Conservation (phyloP, 2,113 vertebrate species). For the Hippoglossus stenolepis region DNA sequence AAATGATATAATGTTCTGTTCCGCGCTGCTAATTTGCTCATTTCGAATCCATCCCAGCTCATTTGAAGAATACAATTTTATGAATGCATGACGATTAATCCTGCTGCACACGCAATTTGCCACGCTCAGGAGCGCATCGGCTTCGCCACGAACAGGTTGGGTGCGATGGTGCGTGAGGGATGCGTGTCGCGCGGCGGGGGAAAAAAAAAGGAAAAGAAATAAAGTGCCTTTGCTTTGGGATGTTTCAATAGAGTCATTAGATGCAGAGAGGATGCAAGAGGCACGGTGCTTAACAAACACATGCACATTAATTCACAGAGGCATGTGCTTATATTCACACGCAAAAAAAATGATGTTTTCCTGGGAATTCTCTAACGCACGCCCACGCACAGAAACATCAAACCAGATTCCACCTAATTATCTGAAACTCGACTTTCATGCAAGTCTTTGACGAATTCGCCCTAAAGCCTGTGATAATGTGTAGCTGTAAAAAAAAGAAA, state of each 20-base stretch:
- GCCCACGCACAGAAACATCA: constrained; percentile 35
- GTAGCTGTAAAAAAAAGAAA: constrained; percentile 14
- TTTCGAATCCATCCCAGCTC: constrained; percentile 46
- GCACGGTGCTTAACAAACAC: constrained; percentile 10
- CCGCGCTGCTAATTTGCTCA: constrained; percentile 42
- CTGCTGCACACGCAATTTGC: constrained; percentile 31
- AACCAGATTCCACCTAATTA: constrained; percentile 43
- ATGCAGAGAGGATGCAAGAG: constrained; percentile 24
- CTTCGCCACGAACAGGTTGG: constrained; percentile 33
- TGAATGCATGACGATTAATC: constrained; percentile 36
- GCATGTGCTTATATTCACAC: neutral
- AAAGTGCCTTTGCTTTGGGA: constrained; percentile 8
- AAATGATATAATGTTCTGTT: constrained; percentile 22
- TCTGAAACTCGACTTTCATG: constrained; percentile 16
- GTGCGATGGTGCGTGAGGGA: constrained; percentile 16
- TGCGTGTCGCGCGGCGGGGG: neutral
- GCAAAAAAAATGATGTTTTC: constrained; percentile 19
- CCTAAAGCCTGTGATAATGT: constrained; percentile 24
- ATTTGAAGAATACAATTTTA: constrained; percentile 43
- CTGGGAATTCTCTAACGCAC: neutral
- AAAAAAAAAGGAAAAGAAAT: constrained; percentile 8
- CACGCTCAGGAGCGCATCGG: constrained; percentile 12
- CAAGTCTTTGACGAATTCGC: constrained; percentile 17
- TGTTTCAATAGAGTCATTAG: constrained; percentile 36
- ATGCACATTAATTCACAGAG: constrained; percentile 22